Evolutionary conservation across 2,888 invertebrate genomes (phyloP).

Genomic region (Tiliacea citrago): DNA sequence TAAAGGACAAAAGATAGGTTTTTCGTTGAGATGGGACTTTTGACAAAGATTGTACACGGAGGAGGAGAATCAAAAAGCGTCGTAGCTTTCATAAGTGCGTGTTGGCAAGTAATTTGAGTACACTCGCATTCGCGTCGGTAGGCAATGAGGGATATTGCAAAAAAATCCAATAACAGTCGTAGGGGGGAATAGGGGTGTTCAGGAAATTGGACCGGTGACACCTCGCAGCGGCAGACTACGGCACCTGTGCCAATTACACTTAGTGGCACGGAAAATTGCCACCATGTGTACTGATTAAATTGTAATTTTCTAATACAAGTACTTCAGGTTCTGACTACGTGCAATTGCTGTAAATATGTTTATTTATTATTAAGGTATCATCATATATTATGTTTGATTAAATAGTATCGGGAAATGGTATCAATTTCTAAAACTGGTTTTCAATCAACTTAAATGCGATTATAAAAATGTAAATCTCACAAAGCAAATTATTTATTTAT

Average conservation of each 20-base stretch:
- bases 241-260: conserved; percentile 82
- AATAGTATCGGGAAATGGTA: conserved; percentile 4
- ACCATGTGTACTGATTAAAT: conserved; percentile 62
- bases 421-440: conserved; percentile 6
- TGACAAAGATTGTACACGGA: conserved; percentile 64
- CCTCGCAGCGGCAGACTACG: conserved; percentile 72
- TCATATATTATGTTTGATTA: no score
- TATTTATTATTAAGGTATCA: background rate
- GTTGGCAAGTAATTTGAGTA: conserved; percentile 73
- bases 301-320: conserved; percentile 62
- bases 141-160: conserved; percentile 84
- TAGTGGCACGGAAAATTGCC: conserved; percentile 67
- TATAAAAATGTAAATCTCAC: conserved; percentile 40
- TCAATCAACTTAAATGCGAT: background rate
- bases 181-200: conserved; percentile 68
- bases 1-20: conserved; percentile 69
- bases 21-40: conserved; percentile 46
- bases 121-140: conserved; percentile 73
- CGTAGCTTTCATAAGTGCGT: conserved; percentile 67
- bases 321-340: conserved; percentile 38
- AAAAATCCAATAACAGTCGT: conserved; percentile 83
- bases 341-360: conserved; percentile 3
- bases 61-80: conserved; percentile 68
- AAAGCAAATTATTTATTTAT: conserved; percentile 51
- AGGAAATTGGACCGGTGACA: conserved; percentile 86